A percentile compares a stretch with the other conserved stretches of the same genome.
phyloP scores from a whole-genome alignment of 2,888 invertebrate genomes.

The Meghimatium bilineatum region DNA sequence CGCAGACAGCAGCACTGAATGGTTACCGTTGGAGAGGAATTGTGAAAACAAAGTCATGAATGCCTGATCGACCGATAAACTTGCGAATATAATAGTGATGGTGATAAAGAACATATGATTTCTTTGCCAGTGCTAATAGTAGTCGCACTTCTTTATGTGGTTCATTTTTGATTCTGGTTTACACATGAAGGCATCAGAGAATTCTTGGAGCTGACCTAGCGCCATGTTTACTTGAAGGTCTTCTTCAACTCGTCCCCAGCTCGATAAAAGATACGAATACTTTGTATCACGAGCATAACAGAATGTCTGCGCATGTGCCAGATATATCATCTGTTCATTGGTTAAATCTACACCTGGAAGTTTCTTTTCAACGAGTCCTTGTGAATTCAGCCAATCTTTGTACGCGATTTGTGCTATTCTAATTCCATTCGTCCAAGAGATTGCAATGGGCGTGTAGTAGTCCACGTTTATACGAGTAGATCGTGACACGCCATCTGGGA shows the following conservation, averaged over 20 bases:
- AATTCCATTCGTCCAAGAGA: conserved; percentile 48
- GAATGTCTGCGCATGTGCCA: conserved; percentile 79
- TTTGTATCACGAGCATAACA: conserved; percentile 1
- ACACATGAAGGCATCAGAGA: conserved; percentile 55
- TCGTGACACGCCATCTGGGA: not conserved
- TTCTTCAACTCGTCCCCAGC: not conserved
- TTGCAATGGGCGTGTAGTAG: conserved; percentile 38
- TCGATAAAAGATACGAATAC: not conserved
- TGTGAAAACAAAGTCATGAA: too few relatives aligned
- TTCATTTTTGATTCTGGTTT: conserved; percentile 47
- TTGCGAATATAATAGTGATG: too few relatives aligned
- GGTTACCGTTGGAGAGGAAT: too few relatives aligned
- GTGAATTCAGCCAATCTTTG: conserved; percentile 60
- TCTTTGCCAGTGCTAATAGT: conserved; percentile 19
- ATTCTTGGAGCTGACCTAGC: conserved; percentile 53
- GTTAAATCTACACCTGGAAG: conserved; percentile 62
- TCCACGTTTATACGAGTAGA: not conserved
- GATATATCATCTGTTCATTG: conserved; percentile 80
- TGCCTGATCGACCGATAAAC: too few relatives aligned
- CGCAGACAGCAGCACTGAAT: too few relatives aligned
- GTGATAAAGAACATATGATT: too few relatives aligned
- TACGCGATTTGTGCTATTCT: conserved; percentile 60
- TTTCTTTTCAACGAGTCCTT: conserved; percentile 55
- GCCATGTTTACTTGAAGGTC: conserved; percentile 52
- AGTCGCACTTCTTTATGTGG: conserved; percentile 39